Base-by-base conservation (phyloP, 2,888 invertebrate species). In the Drosophila incognita region DNA sequence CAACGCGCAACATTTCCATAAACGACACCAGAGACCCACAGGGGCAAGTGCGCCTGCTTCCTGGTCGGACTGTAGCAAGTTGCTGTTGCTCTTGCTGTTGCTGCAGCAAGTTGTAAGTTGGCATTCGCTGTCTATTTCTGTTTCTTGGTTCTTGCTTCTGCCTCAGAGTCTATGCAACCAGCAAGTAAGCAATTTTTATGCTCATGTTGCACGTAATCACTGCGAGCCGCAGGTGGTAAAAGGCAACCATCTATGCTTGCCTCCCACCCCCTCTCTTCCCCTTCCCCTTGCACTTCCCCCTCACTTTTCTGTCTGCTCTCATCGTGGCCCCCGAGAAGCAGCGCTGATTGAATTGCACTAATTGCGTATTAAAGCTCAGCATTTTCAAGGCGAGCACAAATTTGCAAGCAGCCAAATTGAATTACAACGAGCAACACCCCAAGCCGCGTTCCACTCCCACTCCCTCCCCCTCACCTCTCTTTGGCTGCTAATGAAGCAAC, bases 201-300 rank as follows among this genome's bases (percentile, higher is more conserved):
- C 81, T 81, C 87, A 87, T 91, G 90, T 91, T 90, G 87, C 82
- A 83, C 81, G 91, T 86, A 91, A 91, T 91, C 92, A 92, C 91
- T 82, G 89, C 85, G 82, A 90, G 91, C 91, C 92, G 91, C 92
- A 92, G 91, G 91, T 90, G 92, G 92, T 91, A 90, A 87, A 82
- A 81, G 78, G 67, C 76, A 73, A 46, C 46, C 46, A 46, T 46
- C 46, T 46, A 46, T 24, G 46, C 46, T 24, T 38, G n/a, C 38
- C 56, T n/a, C 36, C 18, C 24, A 24, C 15, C 36, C 54, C 33
- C 35, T 18, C 18, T 27, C 36, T 27, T 38, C 36, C 27, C 24
- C 38, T 13, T 29, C 1, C 13, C 56, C 33, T 54, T 18, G 11
- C 10, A 4, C 49, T 18, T 27, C 27, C 8, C 7, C 8, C 1